These are phyloP conservation scores for Hesperophylax magnus DNA, from an alignment of 1,140 invertebrate species.

Conservation along the genomic window DNA sequence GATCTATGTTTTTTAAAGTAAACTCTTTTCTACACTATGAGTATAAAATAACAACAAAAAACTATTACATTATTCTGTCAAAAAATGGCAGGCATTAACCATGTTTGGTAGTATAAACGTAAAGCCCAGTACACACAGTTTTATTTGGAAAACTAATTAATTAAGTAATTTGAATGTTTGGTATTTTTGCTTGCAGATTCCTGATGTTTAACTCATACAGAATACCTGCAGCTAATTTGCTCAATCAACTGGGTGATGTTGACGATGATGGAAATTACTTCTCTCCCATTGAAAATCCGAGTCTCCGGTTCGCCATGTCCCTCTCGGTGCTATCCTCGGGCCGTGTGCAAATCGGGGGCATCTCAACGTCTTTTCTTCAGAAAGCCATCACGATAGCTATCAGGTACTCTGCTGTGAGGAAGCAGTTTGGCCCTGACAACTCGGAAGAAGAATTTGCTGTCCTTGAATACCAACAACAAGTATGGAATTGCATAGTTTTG, in stretches of 20 bases:
- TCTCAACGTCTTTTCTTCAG: constrained; percentile 76
- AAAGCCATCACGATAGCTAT: constrained; percentile 83
- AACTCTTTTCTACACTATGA: neutral
- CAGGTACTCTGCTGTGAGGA: constrained; percentile 84
- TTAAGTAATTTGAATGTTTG: constrained; percentile 37
- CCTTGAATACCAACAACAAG: constrained; percentile 88
- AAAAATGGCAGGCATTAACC: too few relatives aligned
- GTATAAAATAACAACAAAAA: too few relatives aligned
- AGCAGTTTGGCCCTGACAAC: constrained; percentile 81
- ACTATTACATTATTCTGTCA: too few relatives aligned
- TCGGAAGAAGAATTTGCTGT: constrained; percentile 78
- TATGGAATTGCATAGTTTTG: constrained; percentile 50
- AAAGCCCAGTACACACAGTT: too few relatives aligned
- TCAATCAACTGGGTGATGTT: constrained; percentile 91
- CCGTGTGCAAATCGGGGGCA: constrained; percentile 64
- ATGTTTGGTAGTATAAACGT: too few relatives aligned
- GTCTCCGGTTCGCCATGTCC: constrained; percentile 84
- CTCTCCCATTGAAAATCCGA: constrained; percentile 80
- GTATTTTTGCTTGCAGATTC: constrained; percentile 70
- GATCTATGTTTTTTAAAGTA: neutral
- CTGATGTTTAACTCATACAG: constrained; percentile 88
- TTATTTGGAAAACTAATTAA: too few relatives aligned
- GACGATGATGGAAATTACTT: constrained; percentile 86
- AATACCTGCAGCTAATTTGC: constrained; percentile 82
- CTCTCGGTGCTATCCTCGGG: constrained; percentile 86